phyloP scores from a whole-genome alignment of 2,888 invertebrate species.

The Teleogryllus oceanicus region DNA sequence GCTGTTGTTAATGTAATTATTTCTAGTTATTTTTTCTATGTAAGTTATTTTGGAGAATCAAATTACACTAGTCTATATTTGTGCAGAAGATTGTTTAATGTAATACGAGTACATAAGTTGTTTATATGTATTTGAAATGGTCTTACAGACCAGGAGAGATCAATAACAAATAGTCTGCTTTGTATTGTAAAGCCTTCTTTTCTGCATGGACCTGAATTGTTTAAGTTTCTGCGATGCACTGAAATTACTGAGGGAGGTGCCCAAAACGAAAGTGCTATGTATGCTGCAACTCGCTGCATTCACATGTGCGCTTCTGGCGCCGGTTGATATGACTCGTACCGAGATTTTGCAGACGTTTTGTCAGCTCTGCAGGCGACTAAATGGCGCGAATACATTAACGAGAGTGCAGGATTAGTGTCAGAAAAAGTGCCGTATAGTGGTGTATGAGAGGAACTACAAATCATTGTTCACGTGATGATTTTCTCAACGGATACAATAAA shows the following conservation, averaged over 20 bases:
- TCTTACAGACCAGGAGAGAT: neutral
- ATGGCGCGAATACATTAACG: too few relatives aligned
- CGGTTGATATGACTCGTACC: too few relatives aligned
- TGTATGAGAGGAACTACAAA: too few relatives aligned
- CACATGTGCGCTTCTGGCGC: too few relatives aligned
- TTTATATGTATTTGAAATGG: neutral
- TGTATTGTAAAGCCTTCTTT: neutral
- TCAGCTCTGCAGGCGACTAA: too few relatives aligned
- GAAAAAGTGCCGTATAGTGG: too few relatives aligned
- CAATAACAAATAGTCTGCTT: constrained; percentile 1
- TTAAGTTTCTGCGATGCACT: neutral
- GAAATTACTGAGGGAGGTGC: neutral
- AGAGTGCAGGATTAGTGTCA: too few relatives aligned
- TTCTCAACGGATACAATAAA: too few relatives aligned
- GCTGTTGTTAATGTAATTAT: constrained; percentile 18
- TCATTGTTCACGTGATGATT: too few relatives aligned
- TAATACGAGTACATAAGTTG: neutral
- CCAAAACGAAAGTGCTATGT: too few relatives aligned
- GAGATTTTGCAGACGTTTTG: too few relatives aligned
- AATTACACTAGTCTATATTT: constrained; percentile 18
- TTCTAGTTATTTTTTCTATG: constrained; percentile 10
- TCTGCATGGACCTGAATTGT: neutral
- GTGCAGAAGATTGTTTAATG: constrained; percentile 5
- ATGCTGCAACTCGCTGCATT: too few relatives aligned
- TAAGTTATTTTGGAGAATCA: constrained; percentile 12